Evolutionary conservation across 92 coral and sea anemone species (phyloP).

Genomic region (Epizoanthus fatuus): DNA sequence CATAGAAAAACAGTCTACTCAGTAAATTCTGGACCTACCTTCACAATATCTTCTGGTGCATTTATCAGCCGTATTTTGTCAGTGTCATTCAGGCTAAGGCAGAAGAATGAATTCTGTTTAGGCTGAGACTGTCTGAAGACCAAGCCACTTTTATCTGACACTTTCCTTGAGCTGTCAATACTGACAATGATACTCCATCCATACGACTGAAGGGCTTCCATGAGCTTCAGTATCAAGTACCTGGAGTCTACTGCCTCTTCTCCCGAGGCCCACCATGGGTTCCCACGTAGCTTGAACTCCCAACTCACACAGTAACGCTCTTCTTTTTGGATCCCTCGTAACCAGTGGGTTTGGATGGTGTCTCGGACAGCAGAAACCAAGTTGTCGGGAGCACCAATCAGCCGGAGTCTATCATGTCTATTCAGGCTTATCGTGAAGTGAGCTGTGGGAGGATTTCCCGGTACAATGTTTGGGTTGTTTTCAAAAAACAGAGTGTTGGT

Average conservation of each 20-base stretch:
- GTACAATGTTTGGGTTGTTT: slow-evolving; percentile 46
- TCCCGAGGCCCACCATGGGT: slow-evolving; percentile 65
- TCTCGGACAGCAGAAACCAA: slow-evolving; percentile 55
- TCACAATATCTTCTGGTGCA: slow-evolving; percentile 50
- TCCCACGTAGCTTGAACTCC: slow-evolving; percentile 73
- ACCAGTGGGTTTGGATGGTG: slow-evolving; percentile 60
- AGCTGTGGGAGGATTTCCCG: slow-evolving; percentile 2
- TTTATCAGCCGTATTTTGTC: slow-evolving; percentile 66
- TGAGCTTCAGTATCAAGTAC: slow-evolving; percentile 45
- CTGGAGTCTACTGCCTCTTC: slow-evolving; percentile 65
- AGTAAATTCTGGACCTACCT: slow-evolving; percentile 6
- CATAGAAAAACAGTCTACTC: too few relatives aligned
- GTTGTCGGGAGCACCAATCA: slow-evolving; percentile 55
- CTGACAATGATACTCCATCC: slow-evolving; percentile 68
- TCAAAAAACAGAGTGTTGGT: slow-evolving; percentile 65
- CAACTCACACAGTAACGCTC: slow-evolving; percentile 43
- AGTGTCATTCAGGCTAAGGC: slow-evolving; percentile 46
- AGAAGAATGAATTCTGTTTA: slow-evolving; percentile 41
- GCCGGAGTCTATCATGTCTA: slow-evolving; percentile 56
- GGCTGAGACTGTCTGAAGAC: slow-evolving; percentile 56
- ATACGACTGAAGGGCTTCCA: slow-evolving; percentile 57
- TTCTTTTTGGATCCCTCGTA: slow-evolving; percentile 65
- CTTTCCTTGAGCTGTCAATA: slow-evolving; percentile 43
- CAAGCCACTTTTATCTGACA: slow-evolving; percentile 48
- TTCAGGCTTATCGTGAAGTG: slow-evolving; percentile 68